phyloP scores from a whole-genome alignment of 2,888 invertebrate genomes.

The Podabrus alpinus region DNA sequence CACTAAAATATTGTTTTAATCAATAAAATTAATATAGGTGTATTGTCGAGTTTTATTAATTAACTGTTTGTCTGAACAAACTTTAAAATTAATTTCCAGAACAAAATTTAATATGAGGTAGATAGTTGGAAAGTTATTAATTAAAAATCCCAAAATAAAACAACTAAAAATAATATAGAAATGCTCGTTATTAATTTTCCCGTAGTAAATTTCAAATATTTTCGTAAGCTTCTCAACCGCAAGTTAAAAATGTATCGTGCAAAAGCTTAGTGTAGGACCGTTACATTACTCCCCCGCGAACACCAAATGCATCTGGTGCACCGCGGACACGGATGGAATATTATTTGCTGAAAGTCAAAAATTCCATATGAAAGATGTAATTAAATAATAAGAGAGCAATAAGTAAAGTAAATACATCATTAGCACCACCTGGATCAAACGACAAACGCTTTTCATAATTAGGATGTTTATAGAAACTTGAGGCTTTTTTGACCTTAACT shows the following conservation, averaged over 20 bases:
- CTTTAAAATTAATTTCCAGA: background rate
- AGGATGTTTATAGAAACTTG: slow-evolving; percentile 35
- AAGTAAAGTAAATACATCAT: slow-evolving; percentile 30
- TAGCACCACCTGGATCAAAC: slow-evolving; percentile 34
- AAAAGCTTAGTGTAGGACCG: too few species aligned
- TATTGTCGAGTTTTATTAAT: background rate
- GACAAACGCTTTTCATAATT: slow-evolving; percentile 22
- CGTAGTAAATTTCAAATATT: background rate
- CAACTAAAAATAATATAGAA: background rate
- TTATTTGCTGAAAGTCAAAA: background rate
- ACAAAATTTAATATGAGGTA: background rate
- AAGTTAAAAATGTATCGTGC: too few species aligned
- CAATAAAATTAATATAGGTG: background rate
- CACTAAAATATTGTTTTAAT: background rate
- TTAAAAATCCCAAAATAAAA: background rate
- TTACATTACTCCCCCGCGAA: background rate
- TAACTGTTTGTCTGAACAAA: background rate
- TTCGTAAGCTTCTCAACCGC: too few species aligned
- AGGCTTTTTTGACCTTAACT: slow-evolving; percentile 27
- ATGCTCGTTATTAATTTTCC: background rate
- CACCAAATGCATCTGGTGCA: too few species aligned
- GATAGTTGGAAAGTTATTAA: background rate
- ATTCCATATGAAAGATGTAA: background rate
- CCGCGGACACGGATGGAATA: too few species aligned
- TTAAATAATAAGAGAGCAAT: background rate